Conservation (phyloP, 2,888 invertebrate genomes). For the Cyaniris semiargus region DNA sequence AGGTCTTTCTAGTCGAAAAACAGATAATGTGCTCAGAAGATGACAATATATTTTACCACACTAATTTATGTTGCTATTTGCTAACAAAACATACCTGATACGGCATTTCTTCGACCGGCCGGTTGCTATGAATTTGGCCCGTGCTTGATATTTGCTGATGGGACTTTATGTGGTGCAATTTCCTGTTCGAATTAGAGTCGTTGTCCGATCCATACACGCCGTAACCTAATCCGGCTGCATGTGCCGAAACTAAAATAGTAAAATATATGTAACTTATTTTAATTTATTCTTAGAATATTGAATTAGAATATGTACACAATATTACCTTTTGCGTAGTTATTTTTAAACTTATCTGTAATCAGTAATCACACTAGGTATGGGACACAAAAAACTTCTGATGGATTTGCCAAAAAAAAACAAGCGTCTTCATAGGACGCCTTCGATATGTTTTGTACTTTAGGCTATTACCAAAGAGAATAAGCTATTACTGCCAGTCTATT, state of each 20-base stretch:
- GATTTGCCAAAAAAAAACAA: background rate
- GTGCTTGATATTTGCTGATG: slow-evolving; percentile 76
- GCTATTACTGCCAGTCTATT: background rate
- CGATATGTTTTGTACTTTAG: background rate
- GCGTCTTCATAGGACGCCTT: background rate
- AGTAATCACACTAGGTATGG: background rate
- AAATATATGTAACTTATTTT: slow-evolving; percentile 25
- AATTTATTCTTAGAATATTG: slow-evolving; percentile 29
- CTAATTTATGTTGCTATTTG: background rate
- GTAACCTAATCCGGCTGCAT: slow-evolving; percentile 80
- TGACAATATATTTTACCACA: background rate
- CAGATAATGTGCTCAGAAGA: background rate
- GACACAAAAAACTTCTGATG: background rate
- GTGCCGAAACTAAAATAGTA: slow-evolving; percentile 72
- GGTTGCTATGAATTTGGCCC: slow-evolving; percentile 62
- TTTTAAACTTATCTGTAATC: background rate
- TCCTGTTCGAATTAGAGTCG: slow-evolving; percentile 63
- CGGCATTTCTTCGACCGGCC: slow-evolving; percentile 79
- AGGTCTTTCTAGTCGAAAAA: background rate
- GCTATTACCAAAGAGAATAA: too few relatives aligned
- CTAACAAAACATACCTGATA: slow-evolving; percentile 71
- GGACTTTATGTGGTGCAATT: slow-evolving; percentile 71
- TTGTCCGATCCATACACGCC: slow-evolving; percentile 78
- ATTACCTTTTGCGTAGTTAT: slow-evolving; percentile 40
- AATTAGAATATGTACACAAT: slow-evolving; percentile 31